A percentile compares a stretch with the other conserved stretches of the same genome.
phyloP scores from a whole-genome alignment of 2,888 invertebrate genomes.

The Steromphala cineraria region DNA sequence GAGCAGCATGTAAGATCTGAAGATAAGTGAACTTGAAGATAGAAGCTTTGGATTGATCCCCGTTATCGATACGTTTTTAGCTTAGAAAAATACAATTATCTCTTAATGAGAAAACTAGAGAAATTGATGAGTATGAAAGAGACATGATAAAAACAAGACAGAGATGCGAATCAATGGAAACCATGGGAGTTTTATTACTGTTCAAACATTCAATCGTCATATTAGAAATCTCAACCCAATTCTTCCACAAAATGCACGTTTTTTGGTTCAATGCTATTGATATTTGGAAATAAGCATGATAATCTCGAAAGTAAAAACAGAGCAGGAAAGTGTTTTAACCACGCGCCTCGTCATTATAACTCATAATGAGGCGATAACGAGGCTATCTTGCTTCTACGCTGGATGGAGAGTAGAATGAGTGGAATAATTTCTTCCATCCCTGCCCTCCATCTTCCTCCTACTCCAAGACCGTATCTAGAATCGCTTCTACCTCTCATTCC shows the following conservation, averaged over 20 bases:
- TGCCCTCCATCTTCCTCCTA: neutral
- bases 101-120: no score
- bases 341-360: neutral
- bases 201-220: neutral
- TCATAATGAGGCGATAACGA: neutral
- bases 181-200: neutral
- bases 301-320: neutral
- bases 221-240: constrained; percentile 1
- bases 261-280: neutral
- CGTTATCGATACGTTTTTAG: no score
- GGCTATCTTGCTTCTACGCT: neutral
- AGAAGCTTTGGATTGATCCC: no score
- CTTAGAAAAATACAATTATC: no score
- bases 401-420: neutral
- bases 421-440: neutral
- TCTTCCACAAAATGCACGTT: neutral
- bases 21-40: no score
- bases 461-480: neutral
- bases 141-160: neutral
- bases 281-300: neutral
- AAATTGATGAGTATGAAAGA: neutral
- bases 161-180: neutral
- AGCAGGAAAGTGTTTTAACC: neutral
- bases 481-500: neutral
- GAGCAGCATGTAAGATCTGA: no score